Conservation (phyloP, 1,140 invertebrate genomes). For the Elysia chlorotica region DNA sequence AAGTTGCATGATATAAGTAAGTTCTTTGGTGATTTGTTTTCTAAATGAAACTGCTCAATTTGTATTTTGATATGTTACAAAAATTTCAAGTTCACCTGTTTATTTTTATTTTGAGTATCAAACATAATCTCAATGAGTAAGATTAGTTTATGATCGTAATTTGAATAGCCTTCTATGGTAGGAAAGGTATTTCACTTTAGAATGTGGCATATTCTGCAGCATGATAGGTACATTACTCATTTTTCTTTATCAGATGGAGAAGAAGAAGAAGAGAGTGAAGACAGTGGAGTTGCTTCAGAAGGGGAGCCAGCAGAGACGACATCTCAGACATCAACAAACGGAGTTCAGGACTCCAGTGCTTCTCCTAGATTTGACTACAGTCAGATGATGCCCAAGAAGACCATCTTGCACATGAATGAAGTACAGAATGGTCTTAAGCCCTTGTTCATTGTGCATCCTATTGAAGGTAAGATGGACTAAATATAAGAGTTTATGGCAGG, state of each 20-base stretch:
- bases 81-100: too few relatives aligned
- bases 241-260: neutral
- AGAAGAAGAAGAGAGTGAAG: neutral
- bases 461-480: conserved; percentile 95
- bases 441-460: conserved; percentile 85
- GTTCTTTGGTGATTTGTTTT: neutral
- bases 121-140: too few relatives aligned
- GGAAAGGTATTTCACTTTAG: too few relatives aligned
- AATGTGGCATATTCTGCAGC: too few relatives aligned
- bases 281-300: conserved; percentile 3
- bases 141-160: too few relatives aligned
- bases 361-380: conserved; percentile 43
- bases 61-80: too few relatives aligned
- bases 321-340: neutral
- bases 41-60: too few relatives aligned
- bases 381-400: conserved; percentile 64
- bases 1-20: conserved; percentile 71
- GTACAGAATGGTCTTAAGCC: conserved; percentile 58
- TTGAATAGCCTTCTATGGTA: too few relatives aligned
- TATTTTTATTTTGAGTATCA: too few relatives aligned
- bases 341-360: neutral
- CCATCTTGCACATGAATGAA: conserved; percentile 64
- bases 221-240: too few relatives aligned
- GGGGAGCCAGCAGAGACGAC: neutral
- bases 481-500: too few relatives aligned